Percentiles rank a stretch among this genome's conserved stretches.
Evolutionary conservation across 2,888 invertebrate genomes (phyloP).

Genomic region (Drosophila fulvimacula): DNA sequence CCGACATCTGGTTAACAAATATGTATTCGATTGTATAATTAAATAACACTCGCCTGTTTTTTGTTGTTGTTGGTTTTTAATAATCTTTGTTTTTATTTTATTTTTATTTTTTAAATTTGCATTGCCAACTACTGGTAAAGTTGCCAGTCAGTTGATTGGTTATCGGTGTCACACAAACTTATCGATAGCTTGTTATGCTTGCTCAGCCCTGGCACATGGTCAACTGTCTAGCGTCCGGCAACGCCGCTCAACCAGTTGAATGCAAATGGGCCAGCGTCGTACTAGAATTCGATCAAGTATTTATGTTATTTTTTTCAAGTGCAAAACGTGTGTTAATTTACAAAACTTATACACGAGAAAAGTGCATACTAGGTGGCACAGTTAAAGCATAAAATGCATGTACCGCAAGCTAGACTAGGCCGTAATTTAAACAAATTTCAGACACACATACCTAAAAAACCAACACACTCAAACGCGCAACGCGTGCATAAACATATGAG

Average conservation of each 20-base stretch:
- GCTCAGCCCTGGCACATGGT: conserved; percentile 28
- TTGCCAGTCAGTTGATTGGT: conserved; percentile 5
- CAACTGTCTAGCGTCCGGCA: conserved; percentile 40
- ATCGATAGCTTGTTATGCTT: conserved; percentile 18
- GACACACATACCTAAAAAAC: conserved; percentile 20
- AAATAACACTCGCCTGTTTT: conserved; percentile 4
- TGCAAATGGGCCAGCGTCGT: conserved; percentile 55
- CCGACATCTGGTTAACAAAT: conserved; percentile 9
- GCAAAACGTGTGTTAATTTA: conserved; percentile 34
- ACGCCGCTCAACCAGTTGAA: conserved; percentile 70
- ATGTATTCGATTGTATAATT: conserved; percentile 13
- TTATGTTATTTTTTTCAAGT: conserved; percentile 57
- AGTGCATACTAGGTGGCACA: conserved; percentile 4
- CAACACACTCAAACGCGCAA: conserved; percentile 24
- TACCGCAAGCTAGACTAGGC: conserved; percentile 1
- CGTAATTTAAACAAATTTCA: conserved; percentile 22
- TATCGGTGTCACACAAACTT: not conserved
- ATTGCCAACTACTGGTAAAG: conserved; percentile 21
- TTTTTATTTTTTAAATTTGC: conserved; percentile 16
- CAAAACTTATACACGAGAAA: conserved; percentile 5
- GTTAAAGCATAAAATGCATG: conserved; percentile 30
- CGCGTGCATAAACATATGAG: conserved; percentile 40
- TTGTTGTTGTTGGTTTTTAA: not conserved
- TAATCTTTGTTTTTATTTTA: not conserved
- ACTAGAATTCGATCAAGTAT: conserved; percentile 42